These are phyloP conservation scores for Timema podura DNA, from an alignment of 2,888 invertebrate species.

Conservation along the genomic window DNA sequence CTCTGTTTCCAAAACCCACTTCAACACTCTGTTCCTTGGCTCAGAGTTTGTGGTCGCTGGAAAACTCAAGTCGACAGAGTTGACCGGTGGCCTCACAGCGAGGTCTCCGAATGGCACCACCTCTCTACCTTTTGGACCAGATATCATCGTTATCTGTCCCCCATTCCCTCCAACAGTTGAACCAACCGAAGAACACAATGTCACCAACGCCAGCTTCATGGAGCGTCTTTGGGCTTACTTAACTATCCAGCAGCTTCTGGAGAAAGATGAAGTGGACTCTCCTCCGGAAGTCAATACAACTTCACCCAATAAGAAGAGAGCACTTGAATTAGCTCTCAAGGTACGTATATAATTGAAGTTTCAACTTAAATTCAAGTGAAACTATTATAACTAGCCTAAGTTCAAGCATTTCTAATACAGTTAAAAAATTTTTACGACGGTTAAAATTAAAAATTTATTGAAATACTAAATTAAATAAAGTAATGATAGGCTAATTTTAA, in stretches of 20 bases:
- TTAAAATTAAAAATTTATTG: too few relatives aligned
- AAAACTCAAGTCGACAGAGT: slow-evolving; percentile 35
- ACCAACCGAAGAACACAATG: too few relatives aligned
- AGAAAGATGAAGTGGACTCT: slow-evolving; percentile 2
- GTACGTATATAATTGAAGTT: slow-evolving; percentile 38
- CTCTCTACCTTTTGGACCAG: background rate
- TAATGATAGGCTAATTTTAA: too few relatives aligned
- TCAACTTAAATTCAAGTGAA: too few relatives aligned
- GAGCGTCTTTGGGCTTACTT: slow-evolving; percentile 64
- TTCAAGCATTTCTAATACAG: too few relatives aligned
- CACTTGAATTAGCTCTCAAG: slow-evolving; percentile 55
- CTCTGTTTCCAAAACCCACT: slow-evolving; percentile 51
- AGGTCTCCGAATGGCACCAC: background rate
- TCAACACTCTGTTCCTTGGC: slow-evolving; percentile 59
- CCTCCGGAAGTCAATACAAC: background rate
- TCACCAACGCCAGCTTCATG: slow-evolving; percentile 40
- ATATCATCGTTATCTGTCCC: too few relatives aligned
- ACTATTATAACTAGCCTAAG: too few relatives aligned
- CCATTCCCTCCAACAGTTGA: background rate
- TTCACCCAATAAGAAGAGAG: slow-evolving; percentile 35
- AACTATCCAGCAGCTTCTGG: slow-evolving; percentile 59
- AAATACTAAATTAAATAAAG: too few relatives aligned
- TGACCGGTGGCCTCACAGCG: background rate
- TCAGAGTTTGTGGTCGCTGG: slow-evolving; percentile 62
- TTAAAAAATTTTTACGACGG: too few relatives aligned